Base-by-base conservation (phyloP, 2,113 vertebrate species). In the Oncorhynchus mykiss region DNA sequence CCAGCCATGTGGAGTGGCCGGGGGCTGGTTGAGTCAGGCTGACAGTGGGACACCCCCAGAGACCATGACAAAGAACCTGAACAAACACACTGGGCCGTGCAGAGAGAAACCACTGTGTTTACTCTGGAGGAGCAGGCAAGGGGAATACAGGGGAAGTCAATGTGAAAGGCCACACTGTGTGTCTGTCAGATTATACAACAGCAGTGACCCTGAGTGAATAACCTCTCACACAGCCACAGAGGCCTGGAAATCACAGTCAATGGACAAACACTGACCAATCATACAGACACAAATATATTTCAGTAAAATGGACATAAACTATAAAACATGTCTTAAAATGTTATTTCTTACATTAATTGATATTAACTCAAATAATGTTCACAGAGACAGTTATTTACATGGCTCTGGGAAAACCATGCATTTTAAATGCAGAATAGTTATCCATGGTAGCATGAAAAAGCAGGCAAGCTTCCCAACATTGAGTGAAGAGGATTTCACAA, bases 91-190 rank as follows among this genome's bases (percentile, higher is more conserved):
- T 7, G 78, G 51, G 71, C 80, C 73, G 71, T 74, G 79, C 70
- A 31, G 71, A 34, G 31, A 6, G 71, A 57, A 72, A 48, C 39
- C n/a, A 71, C 62, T 82, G 66, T 67, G 83, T 66, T 80, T 79
- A 88, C 73, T 79, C 74, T 70, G n/a, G 57, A 80, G 70, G 75
- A 82, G 66, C 72, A 74, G 65, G 77, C 66, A 86, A 82, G 77
- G 45, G 73, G 79, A 80, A 76, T 69, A 80, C 57, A 72, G 71
- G 84, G 86, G 84, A 85, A 84, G 88, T 89, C 82, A 78, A 77
- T 84, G 85, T 86, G 84, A 90, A 89, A 86, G 81, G 81, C 78
- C 84, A 85, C 79, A 77, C 81, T 84, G 77, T 86, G 80, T 78
- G 87, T 75, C 73, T 66, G 71, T 57, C 71, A 87, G 80, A 84